Evolutionary conservation across 2,797 vertebrate species (phyloP), one percentile per base, ranked within the genome.

Genomic region (Lithobates pipiens): DNA sequence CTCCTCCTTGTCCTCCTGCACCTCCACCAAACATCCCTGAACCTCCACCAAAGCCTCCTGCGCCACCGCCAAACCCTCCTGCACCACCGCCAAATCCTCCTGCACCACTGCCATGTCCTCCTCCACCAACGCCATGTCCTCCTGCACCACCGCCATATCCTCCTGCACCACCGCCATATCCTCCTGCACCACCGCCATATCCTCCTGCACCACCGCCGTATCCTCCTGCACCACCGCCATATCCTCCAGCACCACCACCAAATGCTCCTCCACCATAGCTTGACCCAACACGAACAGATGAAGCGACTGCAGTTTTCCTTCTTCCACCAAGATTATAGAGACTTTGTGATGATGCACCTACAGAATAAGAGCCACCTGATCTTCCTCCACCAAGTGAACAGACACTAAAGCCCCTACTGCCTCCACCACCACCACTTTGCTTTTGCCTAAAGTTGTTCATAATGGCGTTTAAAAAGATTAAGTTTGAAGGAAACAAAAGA

Each of bases 1-100:
- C 83, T 3, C 88, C 88, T 44, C 85, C 1, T 85, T 88, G n/a
- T n/a, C n/a, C n/a, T n/a, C n/a, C n/a, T 88, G 5, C 79, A 83
- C 72, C 57, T 0, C 50, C 68, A 29, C 75, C 80, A 18, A 44
- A 34, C 23, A 70, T 61, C 13, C 29, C 61, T 75, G 89, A 89
- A 18, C 77, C 63, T 0, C 36, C 76, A 57, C 78, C 78, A 7
- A 25, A 72, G 7, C 27, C 46, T 46, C 39, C 27, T 3, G 76
- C 88, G 1, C 88, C 80, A 82, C 86, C 86, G 82, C 83, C 1
- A 5, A 78, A 88, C 77, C 89, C 78, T 54, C 32, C 39, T 88
- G 5, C 82, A 83, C 72, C 57, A 0, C 50, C 68, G n/a, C 75
- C 80, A n/a, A 46, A 34, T 25, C 77, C 70, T 21, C 29, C 63